Evolutionary conservation across 2,113 vertebrate species (phyloP), one percentile per base, ranked within the genome.

Genomic region (Entelurus aequoreus): DNA sequence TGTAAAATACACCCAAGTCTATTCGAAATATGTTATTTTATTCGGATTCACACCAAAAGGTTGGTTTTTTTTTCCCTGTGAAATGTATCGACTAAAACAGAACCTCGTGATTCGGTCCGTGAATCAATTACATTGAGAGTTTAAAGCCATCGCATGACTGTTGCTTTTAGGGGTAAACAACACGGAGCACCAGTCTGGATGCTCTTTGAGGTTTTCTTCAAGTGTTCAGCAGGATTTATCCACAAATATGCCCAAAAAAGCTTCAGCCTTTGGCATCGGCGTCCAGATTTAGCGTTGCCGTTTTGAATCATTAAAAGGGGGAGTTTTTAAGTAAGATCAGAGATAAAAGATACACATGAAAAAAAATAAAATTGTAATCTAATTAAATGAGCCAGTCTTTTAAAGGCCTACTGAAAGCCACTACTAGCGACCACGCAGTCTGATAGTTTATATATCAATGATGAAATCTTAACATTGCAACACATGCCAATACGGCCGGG

Each of bases 251-350:
- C 5, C 12, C 48, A 50, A 4, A 7, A 7, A 38, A 55, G 7
- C 14, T 38, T 16, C 28, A 53, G 51, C 8, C 11, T 14, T 54
- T 36, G 13, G 35, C 21, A 37, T 6, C 28, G 11, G 11, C 15
- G 10, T 10, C 15, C 35, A 54, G 3, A 37, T 14, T 55, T 37
- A 4, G 28, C 2, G 28, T 28, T 28, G 28, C 28, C 3, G 28
- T 8, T 55, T 3, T 2, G 9, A 52, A 28, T 53, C 28, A 53
- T 13, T 11, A 75, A 60, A 84, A 84, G 70, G 86, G 88, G 88
- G 73, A 76, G 83, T 67, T 76, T 68, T 66, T 76, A 19, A 4
- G 48, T n/a, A 38, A 40, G 51, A 14, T 40, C 11, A 51, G 36
- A 42, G 57, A 36, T 60, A n/a, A 6, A 28, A 51, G n/a, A 4